Evolutionary conservation across 2,888 invertebrate species (phyloP).

Genomic region (Acleris cristana): DNA sequence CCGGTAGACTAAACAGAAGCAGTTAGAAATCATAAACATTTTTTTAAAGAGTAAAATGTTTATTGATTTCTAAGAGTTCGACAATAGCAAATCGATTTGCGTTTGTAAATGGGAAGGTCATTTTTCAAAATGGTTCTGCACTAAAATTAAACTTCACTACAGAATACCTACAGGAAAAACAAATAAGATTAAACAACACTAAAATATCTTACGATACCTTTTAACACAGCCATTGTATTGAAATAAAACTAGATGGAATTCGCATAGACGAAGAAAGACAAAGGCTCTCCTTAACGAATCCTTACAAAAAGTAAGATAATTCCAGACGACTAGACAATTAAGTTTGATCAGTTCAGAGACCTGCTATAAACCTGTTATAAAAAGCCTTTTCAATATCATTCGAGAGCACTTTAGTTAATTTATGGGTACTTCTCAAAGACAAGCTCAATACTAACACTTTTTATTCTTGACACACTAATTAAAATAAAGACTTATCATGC

Average conservation of each 20-base stretch:
- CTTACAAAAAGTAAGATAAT: not conserved
- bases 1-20: not conserved
- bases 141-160: too few relatives aligned
- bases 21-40: not conserved
- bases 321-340: not conserved
- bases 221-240: too few relatives aligned
- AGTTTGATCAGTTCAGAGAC: constrained; percentile 3
- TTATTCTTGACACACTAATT: constrained; percentile 2
- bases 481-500: not conserved
- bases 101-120: not conserved
- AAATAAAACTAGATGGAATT: too few relatives aligned
- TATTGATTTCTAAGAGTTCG: not conserved
- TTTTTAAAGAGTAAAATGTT: not conserved
- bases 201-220: too few relatives aligned
- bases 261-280: not conserved
- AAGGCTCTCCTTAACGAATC: not conserved
- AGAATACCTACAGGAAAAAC: too few relatives aligned
- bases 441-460: constrained; percentile 10
- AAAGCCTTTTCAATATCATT: constrained; percentile 7
- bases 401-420: constrained; percentile 14
- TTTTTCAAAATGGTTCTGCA: too few relatives aligned
- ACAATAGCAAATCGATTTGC: not conserved
- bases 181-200: too few relatives aligned
- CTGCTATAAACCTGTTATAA: constrained; percentile 4
- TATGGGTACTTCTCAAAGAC: not conserved